Evolutionary conservation across 1,140 invertebrate species (phyloP), one percentile per base, ranked within the genome.

Genomic region (Drosophila nannoptera): DNA sequence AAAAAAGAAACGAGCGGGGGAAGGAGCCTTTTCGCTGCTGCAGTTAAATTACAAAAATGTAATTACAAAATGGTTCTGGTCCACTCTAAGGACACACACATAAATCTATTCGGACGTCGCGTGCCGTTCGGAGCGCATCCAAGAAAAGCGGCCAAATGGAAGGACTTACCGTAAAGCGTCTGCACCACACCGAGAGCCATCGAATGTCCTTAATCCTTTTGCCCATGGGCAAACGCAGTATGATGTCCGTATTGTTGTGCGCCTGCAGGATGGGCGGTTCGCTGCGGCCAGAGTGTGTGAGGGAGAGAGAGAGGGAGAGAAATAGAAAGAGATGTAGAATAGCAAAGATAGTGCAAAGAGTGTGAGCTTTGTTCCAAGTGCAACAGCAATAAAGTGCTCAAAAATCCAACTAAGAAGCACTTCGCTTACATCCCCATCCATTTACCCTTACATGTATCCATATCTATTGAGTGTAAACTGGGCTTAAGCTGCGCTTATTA

Each of bases 121-220:
- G 81, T 81, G 81, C 77, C 81, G 69, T 50, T 68, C n/a, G 9
- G 33, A 59, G 63, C 22, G 22, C 71, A 42, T 48, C 46, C 46
- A 61, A 65, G 50, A 62, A 61, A 55, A 31, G 38, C 48, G 40
- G 35, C 36, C 45, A 53, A 62, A 55, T 36, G 54, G 42, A 59
- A 69, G 53, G 63, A 86, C 94, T 95, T 90, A 97, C 96, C 75
- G 95, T 96, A 89, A 97, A 97, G 87, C 96, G 92, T 73, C 94
- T 90, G 90, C 95, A 97, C 96, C 96, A 98, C 16, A 98, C 94
- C 55, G 95, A 95, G 60, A 97, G 92, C 95, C 95, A 97, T 89
- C 93, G 93, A 90, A 97, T 95, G 90, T 97, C 96, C 77, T 93
- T 92, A 86, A 97, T 92, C 88, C 94, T 93, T 88, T 95, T 94